A percentile compares a stretch with the other conserved stretches of the same genome.
phyloP scores from a whole-genome alignment of 2,888 invertebrate species.

The Drosophila paranaensis region DNA sequence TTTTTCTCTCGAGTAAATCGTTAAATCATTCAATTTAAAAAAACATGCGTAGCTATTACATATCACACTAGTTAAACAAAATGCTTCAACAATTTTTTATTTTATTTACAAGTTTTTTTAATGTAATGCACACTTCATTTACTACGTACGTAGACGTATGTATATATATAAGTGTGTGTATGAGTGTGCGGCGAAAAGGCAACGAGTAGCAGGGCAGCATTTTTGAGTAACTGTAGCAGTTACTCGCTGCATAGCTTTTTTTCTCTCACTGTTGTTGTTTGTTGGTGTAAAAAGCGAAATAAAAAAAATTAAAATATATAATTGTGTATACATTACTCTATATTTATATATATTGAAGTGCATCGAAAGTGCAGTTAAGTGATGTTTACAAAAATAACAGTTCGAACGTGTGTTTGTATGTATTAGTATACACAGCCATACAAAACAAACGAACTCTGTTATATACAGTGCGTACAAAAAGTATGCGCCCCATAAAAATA shows the following conservation, averaged over 20 bases:
- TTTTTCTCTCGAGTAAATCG: slow-evolving; percentile 18
- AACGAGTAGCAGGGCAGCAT: slow-evolving; percentile 62
- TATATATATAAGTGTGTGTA: slow-evolving; percentile 2
- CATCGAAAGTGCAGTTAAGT: slow-evolving; percentile 33
- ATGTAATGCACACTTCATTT: slow-evolving; percentile 39
- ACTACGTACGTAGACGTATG: slow-evolving; percentile 36
- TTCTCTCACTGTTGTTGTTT: slow-evolving; percentile 33
- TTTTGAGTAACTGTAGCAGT: slow-evolving; percentile 61
- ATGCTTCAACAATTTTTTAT: slow-evolving; percentile 41
- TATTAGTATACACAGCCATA: slow-evolving; percentile 19
- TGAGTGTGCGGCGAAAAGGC: slow-evolving; percentile 51
- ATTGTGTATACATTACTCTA: too few species aligned
- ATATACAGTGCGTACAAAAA: slow-evolving; percentile 44
- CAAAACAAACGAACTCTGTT: slow-evolving; percentile 29
- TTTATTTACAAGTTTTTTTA: slow-evolving; percentile 56
- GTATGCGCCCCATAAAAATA: slow-evolving; percentile 24
- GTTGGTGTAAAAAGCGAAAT: slow-evolving; percentile 36
- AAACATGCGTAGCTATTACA: slow-evolving; percentile 57
- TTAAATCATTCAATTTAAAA: slow-evolving; percentile 32
- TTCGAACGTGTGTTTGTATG: slow-evolving; percentile 12
- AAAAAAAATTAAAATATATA: neutral
- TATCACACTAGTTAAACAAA: slow-evolving; percentile 42
- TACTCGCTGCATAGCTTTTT: slow-evolving; percentile 52
- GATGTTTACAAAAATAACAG: slow-evolving; percentile 36
- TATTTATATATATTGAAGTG: slow-evolving; percentile 12